These are phyloP conservation scores for Stichopus horrens DNA, from an alignment of 53 echinoderm and acorn worm genomes.

Conservation along the genomic window DNA sequence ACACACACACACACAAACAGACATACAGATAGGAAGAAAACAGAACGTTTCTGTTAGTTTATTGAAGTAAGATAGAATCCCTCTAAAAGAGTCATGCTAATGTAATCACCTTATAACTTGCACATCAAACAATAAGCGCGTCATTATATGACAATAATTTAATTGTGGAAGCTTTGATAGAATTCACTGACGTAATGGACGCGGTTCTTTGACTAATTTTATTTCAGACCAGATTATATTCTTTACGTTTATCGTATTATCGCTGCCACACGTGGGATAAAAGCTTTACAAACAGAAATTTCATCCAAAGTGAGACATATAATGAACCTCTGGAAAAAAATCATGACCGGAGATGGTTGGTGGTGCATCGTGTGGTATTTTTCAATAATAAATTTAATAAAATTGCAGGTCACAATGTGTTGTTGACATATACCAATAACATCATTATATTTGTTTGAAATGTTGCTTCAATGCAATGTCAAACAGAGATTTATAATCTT, in stretches of 20 bases:
- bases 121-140: neutral
- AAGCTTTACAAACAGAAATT: neutral
- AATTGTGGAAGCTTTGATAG: constrained; percentile 1
- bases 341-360: neutral
- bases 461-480: neutral
- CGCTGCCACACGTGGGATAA: neutral
- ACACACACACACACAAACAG: too few relatives aligned
- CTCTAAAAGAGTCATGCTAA: neutral
- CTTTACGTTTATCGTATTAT: neutral
- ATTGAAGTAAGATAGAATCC: too few relatives aligned
- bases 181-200: constrained; percentile 4
- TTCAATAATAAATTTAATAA: neutral
- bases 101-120: neutral
- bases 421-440: neutral
- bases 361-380: neutral
- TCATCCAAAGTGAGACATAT: neutral
- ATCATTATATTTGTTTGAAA: neutral
- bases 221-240: neutral
- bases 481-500: neutral
- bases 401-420: neutral
- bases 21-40: too few relatives aligned
- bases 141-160: neutral
- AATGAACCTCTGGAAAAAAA: neutral
- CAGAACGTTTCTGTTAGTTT: too few relatives aligned
- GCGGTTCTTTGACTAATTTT: neutral